Evolutionary conservation across 1,140 invertebrate species (phyloP).

Genomic region (Drosophila virilis): DNA sequence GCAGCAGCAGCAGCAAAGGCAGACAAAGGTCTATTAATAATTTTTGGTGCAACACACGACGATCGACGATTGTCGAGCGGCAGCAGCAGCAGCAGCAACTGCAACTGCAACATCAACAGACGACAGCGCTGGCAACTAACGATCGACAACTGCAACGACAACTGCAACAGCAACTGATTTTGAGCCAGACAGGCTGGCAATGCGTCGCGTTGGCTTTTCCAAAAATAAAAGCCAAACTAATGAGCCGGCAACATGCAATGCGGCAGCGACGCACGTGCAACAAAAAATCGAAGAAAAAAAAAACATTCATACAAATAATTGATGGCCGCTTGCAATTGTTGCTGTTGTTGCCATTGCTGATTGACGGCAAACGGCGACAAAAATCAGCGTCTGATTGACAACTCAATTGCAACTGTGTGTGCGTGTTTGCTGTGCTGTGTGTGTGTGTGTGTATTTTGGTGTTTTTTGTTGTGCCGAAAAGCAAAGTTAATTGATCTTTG

Average conservation of each 20-base stretch:
- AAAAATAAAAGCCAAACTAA: slow-evolving; percentile 83
- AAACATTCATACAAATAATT: slow-evolving; percentile 70
- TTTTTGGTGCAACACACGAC: slow-evolving; percentile 64
- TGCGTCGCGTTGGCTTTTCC: slow-evolving; percentile 81
- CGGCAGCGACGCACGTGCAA: slow-evolving; percentile 74
- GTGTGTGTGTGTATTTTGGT: slow-evolving; percentile 7
- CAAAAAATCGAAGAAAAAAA: slow-evolving; percentile 17
- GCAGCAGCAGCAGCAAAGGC: slow-evolving; percentile 44
- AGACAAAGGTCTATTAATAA: slow-evolving; percentile 83
- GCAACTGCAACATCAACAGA: slow-evolving; percentile 8
- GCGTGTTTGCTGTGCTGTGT: slow-evolving; percentile 4
- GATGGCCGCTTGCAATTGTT: slow-evolving; percentile 75
- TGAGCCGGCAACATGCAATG: slow-evolving; percentile 81
- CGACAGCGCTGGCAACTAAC: too few relatives aligned
- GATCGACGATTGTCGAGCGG: slow-evolving; percentile 45
- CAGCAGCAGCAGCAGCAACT: slow-evolving; percentile 23
- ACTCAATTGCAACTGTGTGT: slow-evolving; percentile 69
- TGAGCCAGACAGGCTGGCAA: slow-evolving; percentile 68
- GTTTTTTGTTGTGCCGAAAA: slow-evolving; percentile 51
- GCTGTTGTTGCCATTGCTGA: slow-evolving; percentile 53
- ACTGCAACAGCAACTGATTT: slow-evolving; percentile 40
- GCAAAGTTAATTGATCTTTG: slow-evolving; percentile 73
- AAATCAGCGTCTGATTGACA: slow-evolving; percentile 79
- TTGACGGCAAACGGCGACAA: slow-evolving; percentile 80
- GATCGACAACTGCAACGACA: slow-evolving; percentile 38